Evolutionary conservation across 2,113 vertebrate genomes (phyloP).

Genomic region (Microcebus tavaratra): DNA sequence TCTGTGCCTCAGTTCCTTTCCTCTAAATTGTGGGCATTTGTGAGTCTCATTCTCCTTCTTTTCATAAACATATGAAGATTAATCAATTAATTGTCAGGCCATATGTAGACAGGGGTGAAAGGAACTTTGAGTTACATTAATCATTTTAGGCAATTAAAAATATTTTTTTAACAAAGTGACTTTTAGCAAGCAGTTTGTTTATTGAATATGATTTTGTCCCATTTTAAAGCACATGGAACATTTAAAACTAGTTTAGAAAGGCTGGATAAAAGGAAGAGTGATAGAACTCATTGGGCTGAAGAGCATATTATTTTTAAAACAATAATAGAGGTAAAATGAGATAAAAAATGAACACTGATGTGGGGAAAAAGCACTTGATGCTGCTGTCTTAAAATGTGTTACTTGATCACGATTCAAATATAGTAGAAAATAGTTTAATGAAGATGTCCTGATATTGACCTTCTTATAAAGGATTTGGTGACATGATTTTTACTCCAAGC

Average conservation of each 20-base stretch:
- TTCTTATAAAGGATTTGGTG: background rate
- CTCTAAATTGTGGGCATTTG: background rate
- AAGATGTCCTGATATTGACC: background rate
- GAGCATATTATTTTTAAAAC: constrained; percentile 5
- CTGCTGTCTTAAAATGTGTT: background rate
- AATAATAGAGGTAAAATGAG: background rate
- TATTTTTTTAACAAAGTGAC: background rate
- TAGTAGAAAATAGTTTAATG: background rate
- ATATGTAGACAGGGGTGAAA: background rate
- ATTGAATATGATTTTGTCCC: constrained; percentile 22
- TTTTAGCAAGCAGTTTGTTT: constrained; percentile 7
- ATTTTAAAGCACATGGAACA: constrained; percentile 52
- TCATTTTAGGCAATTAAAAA: constrained; percentile 34
- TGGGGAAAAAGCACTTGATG: background rate
- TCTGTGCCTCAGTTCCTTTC: background rate
- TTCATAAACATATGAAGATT: background rate
- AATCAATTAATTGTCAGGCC: background rate
- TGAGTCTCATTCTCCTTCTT: background rate
- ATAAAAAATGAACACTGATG: background rate
- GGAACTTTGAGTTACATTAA: constrained; percentile 35
- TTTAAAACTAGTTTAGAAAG: background rate
- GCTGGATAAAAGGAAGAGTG: constrained; percentile 5
- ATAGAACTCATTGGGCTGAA: background rate
- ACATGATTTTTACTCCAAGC: background rate
- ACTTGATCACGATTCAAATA: background rate